A percentile compares a stretch with the other conserved stretches of the same genome.
Evolutionary conservation across 2,797 vertebrate genomes (phyloP).

Genomic region (Cyclura pinguis): DNA sequence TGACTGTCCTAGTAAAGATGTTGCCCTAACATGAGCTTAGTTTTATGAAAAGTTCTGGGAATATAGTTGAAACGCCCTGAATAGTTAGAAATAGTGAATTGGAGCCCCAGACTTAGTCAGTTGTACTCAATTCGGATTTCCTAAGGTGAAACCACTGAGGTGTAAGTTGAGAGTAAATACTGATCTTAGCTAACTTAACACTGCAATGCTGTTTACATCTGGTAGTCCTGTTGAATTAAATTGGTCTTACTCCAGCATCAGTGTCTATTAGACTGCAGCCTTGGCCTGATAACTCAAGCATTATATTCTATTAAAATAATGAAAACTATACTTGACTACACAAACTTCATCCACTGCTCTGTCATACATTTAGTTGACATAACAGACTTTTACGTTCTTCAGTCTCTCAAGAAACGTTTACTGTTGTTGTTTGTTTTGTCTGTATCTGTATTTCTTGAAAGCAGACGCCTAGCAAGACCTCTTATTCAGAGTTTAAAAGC

Average conservation of each 20-base stretch:
- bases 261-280: neutral
- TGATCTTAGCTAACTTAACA: neutral
- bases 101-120: neutral
- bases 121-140: neutral
- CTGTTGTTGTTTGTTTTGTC: neutral
- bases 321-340: neutral
- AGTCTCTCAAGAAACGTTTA: neutral
- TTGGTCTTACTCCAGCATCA: neutral
- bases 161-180: neutral
- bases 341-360: neutral
- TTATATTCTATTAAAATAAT: neutral
- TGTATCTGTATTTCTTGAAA: neutral
- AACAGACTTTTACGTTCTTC: neutral
- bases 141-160: neutral
- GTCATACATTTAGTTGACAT: neutral
- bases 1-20: neutral
- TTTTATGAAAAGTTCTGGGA: too few relatives aligned
- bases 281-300: neutral
- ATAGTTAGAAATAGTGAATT: neutral
- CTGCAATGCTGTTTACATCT: neutral
- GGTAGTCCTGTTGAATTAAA: neutral
- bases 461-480: neutral
- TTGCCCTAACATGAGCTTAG: neutral
- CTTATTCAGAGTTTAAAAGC: slow-evolving; percentile 76
- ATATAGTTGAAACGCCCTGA: neutral